A percentile compares a stretch with the other conserved stretches of the same genome.
Conservation (phyloP, 2,888 invertebrate species). For the Aethes cnicana region DNA sequence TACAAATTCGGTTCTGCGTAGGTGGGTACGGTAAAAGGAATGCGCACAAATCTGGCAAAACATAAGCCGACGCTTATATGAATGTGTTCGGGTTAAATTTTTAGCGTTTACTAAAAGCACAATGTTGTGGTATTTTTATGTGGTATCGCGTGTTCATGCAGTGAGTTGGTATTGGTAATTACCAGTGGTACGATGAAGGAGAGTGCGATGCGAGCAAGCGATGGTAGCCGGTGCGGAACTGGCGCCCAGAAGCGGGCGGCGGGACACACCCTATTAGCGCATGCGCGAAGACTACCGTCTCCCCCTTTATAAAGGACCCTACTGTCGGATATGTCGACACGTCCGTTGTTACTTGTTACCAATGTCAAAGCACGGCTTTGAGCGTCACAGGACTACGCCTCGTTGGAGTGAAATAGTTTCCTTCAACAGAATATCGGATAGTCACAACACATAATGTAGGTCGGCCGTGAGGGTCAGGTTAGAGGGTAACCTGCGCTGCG, state of each 20-base stretch:
- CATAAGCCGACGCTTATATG: constrained; percentile 32
- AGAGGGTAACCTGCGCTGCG: too few relatives aligned
- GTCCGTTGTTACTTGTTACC: too few relatives aligned
- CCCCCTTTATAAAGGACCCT: constrained; percentile 31
- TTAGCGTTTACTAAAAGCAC: neutral
- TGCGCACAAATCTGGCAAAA: constrained; percentile 48
- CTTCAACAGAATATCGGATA: too few relatives aligned
- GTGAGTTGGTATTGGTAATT: constrained; percentile 45
- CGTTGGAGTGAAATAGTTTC: too few relatives aligned
- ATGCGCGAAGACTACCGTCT: constrained; percentile 56
- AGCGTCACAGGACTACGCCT: too few relatives aligned
- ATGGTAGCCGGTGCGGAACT: constrained; percentile 61
- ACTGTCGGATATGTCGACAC: constrained; percentile 38
- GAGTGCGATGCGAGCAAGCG: constrained; percentile 43
- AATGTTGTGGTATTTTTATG: neutral
- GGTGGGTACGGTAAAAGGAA: constrained; percentile 57
- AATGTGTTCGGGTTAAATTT: neutral
- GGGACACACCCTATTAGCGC: constrained; percentile 76
- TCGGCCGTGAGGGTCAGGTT: too few relatives aligned
- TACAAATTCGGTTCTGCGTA: constrained; percentile 54
- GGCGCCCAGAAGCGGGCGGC: constrained; percentile 56
- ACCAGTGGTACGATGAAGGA: constrained; percentile 43
- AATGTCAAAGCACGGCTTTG: too few relatives aligned
- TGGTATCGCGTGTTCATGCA: constrained; percentile 3
- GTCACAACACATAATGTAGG: too few relatives aligned